These are phyloP conservation scores for Monopterus albus DNA, from an alignment of 2,113 vertebrate species.

Conservation along the genomic window DNA sequence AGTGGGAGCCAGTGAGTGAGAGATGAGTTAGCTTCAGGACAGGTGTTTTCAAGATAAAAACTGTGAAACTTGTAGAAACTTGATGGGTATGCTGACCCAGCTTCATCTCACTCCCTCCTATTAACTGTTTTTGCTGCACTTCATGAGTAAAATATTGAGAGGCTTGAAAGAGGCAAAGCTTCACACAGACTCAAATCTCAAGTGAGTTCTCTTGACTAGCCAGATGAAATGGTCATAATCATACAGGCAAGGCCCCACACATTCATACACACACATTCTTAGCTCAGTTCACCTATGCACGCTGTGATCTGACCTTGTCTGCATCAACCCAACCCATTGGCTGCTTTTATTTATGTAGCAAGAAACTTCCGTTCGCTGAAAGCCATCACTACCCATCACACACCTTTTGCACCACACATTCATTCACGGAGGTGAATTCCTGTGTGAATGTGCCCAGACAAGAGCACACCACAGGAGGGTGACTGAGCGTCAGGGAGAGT, in stretches of 20 bases:
- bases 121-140: constrained; percentile 51
- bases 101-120: constrained; percentile 49
- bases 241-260: constrained; percentile 5
- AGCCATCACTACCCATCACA: constrained; percentile 15
- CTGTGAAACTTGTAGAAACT: constrained; percentile 67
- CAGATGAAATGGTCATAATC: constrained; percentile 30
- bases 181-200: constrained; percentile 57
- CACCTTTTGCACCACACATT: constrained; percentile 24
- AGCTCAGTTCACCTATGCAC: constrained; percentile 7
- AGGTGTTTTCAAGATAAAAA: constrained; percentile 59
- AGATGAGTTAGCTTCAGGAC: constrained; percentile 40
- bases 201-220: constrained; percentile 49
- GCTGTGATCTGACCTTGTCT: constrained; percentile 17
- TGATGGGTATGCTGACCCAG: constrained; percentile 71
- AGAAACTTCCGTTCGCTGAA: constrained; percentile 12
- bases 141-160: constrained; percentile 49
- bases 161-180: constrained; percentile 56
- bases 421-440: constrained; percentile 24
- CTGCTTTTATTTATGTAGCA: constrained; percentile 22
- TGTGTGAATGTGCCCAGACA: constrained; percentile 56
- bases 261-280: background rate
- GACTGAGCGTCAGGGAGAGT: constrained; percentile 63
- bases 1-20: constrained; percentile 32
- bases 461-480: constrained; percentile 60
- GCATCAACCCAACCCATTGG: constrained; percentile 2